Evolutionary conservation across 2,797 vertebrate genomes (phyloP).

Genomic region (Tokudaia tokunoshimensis): DNA sequence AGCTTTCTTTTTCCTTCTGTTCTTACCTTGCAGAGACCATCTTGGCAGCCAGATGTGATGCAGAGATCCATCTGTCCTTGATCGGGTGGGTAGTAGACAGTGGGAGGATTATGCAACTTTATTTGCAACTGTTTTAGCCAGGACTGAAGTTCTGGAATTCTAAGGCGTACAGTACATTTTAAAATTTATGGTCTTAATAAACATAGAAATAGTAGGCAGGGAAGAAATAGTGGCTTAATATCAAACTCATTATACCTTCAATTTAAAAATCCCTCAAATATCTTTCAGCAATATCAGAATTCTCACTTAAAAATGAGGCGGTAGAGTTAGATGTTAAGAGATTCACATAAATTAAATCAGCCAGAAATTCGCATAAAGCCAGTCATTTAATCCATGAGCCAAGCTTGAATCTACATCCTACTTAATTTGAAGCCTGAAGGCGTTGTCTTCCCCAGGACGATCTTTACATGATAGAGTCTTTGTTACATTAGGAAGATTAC

Average conservation of each 20-base stretch:
- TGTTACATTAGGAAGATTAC: not conserved
- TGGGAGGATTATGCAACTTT: conserved; percentile 94
- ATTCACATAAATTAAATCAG: not conserved
- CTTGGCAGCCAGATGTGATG: conserved; percentile 95
- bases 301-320: conserved; percentile 14
- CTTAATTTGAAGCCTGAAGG: not conserved
- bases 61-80: conserved; percentile 95
- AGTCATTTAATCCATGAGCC: conserved; percentile 6
- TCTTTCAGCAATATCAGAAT: conserved; percentile 45
- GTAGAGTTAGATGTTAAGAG: not conserved
- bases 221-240: conserved; percentile 41
- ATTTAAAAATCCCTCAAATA: conserved; percentile 29
- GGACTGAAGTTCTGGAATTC: conserved; percentile 94
- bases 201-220: not conserved
- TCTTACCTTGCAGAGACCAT: conserved; percentile 95
- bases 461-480: not conserved
- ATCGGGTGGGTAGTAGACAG: conserved; percentile 87
- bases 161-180: conserved; percentile 82
- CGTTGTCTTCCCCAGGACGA: not conserved
- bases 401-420: conserved; percentile 1
- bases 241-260: not conserved
- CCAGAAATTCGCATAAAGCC: not conserved
- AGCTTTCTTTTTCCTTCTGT: not conserved
- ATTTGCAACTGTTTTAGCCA: conserved; percentile 96
- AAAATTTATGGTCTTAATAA: conserved; percentile 53